Base-by-base conservation (phyloP, 2,888 invertebrate genomes). In the Camptogramma bilineatum region DNA sequence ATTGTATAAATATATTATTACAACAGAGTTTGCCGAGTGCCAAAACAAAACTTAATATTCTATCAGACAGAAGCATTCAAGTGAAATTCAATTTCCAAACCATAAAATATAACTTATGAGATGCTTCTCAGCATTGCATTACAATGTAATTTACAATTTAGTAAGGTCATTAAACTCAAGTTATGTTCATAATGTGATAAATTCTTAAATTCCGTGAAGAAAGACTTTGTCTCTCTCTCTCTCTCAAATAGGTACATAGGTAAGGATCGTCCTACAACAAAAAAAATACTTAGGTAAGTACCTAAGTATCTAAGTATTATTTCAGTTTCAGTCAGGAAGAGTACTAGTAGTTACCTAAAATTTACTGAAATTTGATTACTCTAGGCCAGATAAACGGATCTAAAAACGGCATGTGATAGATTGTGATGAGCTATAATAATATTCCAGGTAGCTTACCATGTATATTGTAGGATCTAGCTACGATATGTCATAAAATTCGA, bases 1-100 rank as follows among this genome's bases (percentile, higher is more conserved):
- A 86, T 83, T 78, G 73, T n/a, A n/a, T n/a, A n/a, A n/a, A n/a
- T n/a, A n/a, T n/a, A n/a, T 5, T 52, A 28, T 18, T 3, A 13
- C 48, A 50, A 21, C 21, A 21, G 21, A 13, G 21, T 50, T 24
- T 24, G 3, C 21, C 4, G 24, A 17, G 13, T 24, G 10, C 48
- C 24, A 24, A 47, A 47, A 47, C 13, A 50, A 24, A 50, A 46
- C 21, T 50, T 50, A 21, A 50, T n/a, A n/a, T n/a, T 50, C 24
- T 21, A n/a, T 50, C 48, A 0, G 28, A 28, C 1, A 13, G 16
- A 21, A 24, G 48, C 48, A 24, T 21, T 24, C 21, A 24, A 21
- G 21, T 50, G 21, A n/a, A 50, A 21, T 53, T 53, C 16, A 53
- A 42, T 53, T 39, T 53, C 52, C 53, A 21, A 42, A n/a, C 53